Conservation (phyloP, 2,797 vertebrate genomes). For the Falco peregrinus region DNA sequence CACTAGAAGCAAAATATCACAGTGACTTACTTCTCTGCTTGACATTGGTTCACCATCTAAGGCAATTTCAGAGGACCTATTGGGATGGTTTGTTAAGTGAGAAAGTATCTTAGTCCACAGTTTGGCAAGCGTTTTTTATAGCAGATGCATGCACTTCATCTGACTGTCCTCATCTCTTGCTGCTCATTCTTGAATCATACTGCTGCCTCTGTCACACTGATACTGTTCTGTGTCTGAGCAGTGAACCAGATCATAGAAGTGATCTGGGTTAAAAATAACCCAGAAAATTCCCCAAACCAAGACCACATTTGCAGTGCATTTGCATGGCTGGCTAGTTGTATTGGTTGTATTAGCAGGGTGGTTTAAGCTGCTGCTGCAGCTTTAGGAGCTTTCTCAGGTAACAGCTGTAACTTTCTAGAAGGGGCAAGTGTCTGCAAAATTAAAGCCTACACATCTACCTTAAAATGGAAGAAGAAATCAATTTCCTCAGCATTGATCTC, state of each 20-base stretch:
- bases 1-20: background rate
- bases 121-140: background rate
- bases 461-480: background rate
- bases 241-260: background rate
- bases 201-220: background rate
- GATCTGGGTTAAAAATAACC: conserved; percentile 2
- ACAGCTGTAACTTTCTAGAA: background rate
- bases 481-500: background rate
- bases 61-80: conserved; percentile 5
- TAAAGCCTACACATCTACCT: background rate
- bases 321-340: background rate
- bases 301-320: background rate
- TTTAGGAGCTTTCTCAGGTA: background rate
- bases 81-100: background rate
- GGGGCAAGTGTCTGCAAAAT: background rate
- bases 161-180: background rate
- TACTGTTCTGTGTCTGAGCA: background rate
- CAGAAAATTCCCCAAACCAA: background rate
- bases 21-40: background rate
- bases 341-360: background rate
- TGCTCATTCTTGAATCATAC: background rate
- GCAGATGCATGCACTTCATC: background rate
- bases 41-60: conserved; percentile 24
- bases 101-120: background rate
- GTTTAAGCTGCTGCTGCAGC: background rate